These are phyloP conservation scores for Torymus auratus DNA, from an alignment of 2,888 invertebrate species.

Conservation along the genomic window DNA sequence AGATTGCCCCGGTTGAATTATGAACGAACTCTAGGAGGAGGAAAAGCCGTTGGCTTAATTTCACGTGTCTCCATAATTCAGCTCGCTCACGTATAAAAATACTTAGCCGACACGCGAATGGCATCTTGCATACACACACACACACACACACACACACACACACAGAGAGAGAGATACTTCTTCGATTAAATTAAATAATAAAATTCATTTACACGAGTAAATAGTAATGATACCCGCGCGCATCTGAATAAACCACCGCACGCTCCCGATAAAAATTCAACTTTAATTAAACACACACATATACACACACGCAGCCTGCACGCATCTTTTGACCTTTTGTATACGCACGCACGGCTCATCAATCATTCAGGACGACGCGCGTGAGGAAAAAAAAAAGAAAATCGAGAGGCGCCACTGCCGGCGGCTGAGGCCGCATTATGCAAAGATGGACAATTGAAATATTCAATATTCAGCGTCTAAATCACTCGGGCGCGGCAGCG, in stretches of 20 bases:
- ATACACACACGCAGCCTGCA: background rate
- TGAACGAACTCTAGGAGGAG: background rate
- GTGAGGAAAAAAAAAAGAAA: background rate
- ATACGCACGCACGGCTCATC: conserved; percentile 24
- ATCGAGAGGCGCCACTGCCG: background rate
- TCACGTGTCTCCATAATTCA: no score
- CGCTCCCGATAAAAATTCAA: conserved; percentile 28
- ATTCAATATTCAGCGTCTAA: conserved; percentile 50
- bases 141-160: no score
- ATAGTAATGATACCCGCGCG: background rate
- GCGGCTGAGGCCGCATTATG: conserved; percentile 30
- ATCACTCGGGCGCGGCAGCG: conserved; percentile 15
- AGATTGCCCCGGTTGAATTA: conserved; percentile 13
- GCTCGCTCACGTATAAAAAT: no score
- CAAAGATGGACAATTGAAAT: conserved; percentile 51
- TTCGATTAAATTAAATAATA: conserved; percentile 18
- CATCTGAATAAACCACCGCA: background rate
- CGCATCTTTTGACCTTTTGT: background rate
- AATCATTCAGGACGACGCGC: conserved; percentile 38
- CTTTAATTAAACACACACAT: conserved; percentile 33
- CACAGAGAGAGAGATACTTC: no score
- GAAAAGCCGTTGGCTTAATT: background rate
- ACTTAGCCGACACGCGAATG: no score
- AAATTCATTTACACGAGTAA: conserved; percentile 27
- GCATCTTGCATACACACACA: no score